Evolutionary conservation across 2,113 vertebrate genomes (phyloP).

Genomic region (Petroica traversi): DNA sequence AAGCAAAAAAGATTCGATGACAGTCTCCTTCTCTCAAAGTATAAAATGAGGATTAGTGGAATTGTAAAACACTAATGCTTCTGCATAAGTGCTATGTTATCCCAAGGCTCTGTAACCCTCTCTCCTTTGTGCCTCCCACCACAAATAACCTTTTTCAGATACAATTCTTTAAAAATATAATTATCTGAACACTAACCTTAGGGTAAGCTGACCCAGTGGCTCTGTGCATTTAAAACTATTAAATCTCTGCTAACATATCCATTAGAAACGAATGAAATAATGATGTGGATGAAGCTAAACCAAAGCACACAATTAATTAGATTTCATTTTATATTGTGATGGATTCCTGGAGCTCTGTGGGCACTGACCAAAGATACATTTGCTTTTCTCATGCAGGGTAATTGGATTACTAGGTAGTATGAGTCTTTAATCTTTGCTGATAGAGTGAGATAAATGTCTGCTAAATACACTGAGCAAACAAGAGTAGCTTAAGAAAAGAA

Average conservation of each 20-base stretch:
- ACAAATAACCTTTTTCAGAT: neutral
- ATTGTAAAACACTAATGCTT: neutral
- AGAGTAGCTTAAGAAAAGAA: constrained; percentile 46
- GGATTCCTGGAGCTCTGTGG: constrained; percentile 53
- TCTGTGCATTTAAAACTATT: constrained; percentile 4
- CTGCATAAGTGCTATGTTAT: neutral
- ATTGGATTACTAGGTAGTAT: constrained; percentile 63
- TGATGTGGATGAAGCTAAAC: constrained; percentile 25
- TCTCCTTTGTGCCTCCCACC: neutral
- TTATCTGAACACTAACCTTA: neutral
- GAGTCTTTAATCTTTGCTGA: constrained; percentile 70
- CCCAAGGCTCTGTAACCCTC: neutral
- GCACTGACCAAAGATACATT: constrained; percentile 63
- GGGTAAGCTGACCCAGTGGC: neutral
- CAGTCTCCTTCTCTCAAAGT: neutral
- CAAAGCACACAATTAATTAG: constrained; percentile 67
- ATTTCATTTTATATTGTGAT: constrained; percentile 62
- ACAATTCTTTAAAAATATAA: neutral
- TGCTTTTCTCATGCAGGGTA: constrained; percentile 62
- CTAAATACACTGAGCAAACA: constrained; percentile 45
- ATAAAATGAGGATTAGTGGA: neutral
- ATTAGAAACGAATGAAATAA: constrained; percentile 50
- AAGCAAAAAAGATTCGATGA: neutral
- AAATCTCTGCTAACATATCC: constrained; percentile 16
- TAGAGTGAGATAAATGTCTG: constrained; percentile 62